These are phyloP conservation scores for Potorous gilbertii DNA, from an alignment of 2,797 vertebrate genomes.

Conservation along the genomic window DNA sequence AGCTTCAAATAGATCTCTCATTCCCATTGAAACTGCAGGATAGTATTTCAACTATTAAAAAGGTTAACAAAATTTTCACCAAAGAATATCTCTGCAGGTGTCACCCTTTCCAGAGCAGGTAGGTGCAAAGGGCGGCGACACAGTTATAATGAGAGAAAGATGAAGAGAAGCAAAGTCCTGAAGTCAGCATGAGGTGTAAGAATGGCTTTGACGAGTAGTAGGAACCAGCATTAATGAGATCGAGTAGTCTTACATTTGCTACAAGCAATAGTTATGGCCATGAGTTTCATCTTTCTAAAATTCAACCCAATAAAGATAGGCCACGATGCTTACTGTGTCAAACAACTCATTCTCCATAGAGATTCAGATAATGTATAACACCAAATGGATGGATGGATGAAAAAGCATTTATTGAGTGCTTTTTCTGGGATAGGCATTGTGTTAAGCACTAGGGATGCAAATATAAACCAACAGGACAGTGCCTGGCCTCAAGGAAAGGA, in stretches of 20 bases:
- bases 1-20: conserved; percentile 41
- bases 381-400: neutral
- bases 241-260: conserved; percentile 80
- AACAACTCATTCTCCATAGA: neutral
- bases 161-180: conserved; percentile 68
- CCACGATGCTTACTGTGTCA: neutral
- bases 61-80: conserved; percentile 82
- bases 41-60: conserved; percentile 57
- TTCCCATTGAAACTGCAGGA: neutral
- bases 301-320: conserved; percentile 54
- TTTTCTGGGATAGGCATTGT: neutral
- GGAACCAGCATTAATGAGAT: conserved; percentile 85
- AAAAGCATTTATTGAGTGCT: neutral
- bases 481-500: neutral
- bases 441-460: neutral
- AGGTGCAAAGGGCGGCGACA: conserved; percentile 71
- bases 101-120: conserved; percentile 68
- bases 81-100: conserved; percentile 90
- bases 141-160: conserved; percentile 75
- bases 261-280: conserved; percentile 58
- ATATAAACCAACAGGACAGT: neutral
- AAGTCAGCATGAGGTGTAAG: conserved; percentile 68
- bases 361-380: neutral
- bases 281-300: neutral
- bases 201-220: conserved; percentile 79